Evolutionary conservation across 2,888 invertebrate species (phyloP).

Genomic region (Apeira syringaria): DNA sequence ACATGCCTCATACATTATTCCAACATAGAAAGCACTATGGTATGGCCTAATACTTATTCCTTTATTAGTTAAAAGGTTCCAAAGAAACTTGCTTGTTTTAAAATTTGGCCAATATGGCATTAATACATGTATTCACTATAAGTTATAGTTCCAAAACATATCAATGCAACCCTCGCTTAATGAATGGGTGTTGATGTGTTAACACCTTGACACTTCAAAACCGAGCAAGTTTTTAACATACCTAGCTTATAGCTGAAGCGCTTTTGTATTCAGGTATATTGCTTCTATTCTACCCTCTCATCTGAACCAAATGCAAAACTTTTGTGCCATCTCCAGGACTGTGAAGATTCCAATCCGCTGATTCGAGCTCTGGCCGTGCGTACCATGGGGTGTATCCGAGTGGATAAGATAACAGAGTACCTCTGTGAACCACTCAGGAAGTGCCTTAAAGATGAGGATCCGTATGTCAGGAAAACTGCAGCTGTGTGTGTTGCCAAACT

Average conservation of each 20-base stretch:
- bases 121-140: no score
- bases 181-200: no score
- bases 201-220: no score
- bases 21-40: conserved; percentile 60
- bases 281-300: conserved; percentile 1
- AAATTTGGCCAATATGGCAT: no score
- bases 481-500: conserved; percentile 99
- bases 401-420: conserved; percentile 99
- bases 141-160: no score
- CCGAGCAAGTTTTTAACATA: conserved; percentile 4
- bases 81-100: conserved; percentile 46
- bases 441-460: conserved; percentile 97
- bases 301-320: conserved; percentile 5
- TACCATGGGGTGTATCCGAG: conserved; percentile 99
- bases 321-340: conserved; percentile 88
- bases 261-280: conserved; percentile 49
- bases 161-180: no score
- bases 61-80: conserved; percentile 36
- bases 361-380: conserved; percentile 99
- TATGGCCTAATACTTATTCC: conserved; percentile 55
- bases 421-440: conserved; percentile 98
- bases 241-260: conserved; percentile 38
- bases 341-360: conserved; percentile 99
- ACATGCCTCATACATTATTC: conserved; percentile 66
- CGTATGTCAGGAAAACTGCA: conserved; percentile 98